These are phyloP conservation scores for Eurytoma adleriae DNA, from an alignment of 2,888 invertebrate species.

Conservation along the genomic window DNA sequence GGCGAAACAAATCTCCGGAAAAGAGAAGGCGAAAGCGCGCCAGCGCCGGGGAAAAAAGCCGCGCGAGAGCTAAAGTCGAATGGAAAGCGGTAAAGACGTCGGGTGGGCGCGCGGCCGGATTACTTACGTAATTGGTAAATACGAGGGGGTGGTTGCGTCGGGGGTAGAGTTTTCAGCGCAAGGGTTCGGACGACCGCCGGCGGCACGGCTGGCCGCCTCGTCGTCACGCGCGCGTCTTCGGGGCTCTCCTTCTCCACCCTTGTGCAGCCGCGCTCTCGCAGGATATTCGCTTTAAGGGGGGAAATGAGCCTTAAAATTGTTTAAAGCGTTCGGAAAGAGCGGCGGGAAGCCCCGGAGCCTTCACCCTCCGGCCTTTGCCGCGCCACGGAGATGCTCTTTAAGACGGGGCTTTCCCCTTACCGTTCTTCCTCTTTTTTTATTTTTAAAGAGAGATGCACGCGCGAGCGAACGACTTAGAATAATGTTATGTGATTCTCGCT, in stretches of 20 bases:
- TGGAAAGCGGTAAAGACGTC: conserved; percentile 67
- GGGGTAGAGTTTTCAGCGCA: conserved; percentile 62
- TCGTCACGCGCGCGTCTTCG: conserved; percentile 18
- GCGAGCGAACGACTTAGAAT: too few species aligned
- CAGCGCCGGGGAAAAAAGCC: too few species aligned
- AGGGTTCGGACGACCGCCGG: conserved; percentile 65
- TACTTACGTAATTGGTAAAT: conserved; percentile 76
- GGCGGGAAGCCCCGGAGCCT: not conserved
- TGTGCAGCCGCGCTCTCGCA: conserved; percentile 23
- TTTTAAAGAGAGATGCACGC: not conserved
- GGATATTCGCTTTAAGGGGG: conserved; percentile 75
- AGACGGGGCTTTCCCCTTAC: not conserved
- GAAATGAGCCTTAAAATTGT: conserved; percentile 77
- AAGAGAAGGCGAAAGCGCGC: too few species aligned
- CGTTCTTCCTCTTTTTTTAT: conserved; percentile 16
- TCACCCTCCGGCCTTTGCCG: conserved; percentile 13
- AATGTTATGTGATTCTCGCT: too few species aligned
- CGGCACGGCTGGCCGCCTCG: conserved; percentile 41
- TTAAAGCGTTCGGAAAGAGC: conserved; percentile 73
- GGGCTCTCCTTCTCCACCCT: conserved; percentile 48
- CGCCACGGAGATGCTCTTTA: conserved; percentile 15
- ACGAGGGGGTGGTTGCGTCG: conserved; percentile 68
- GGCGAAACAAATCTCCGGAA: too few species aligned
- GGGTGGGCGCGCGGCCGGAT: conserved; percentile 70
- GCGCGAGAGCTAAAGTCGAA: conserved; percentile 23